Base-by-base conservation (phyloP, 2,797 vertebrate genomes). In the Bradypus variegatus region DNA sequence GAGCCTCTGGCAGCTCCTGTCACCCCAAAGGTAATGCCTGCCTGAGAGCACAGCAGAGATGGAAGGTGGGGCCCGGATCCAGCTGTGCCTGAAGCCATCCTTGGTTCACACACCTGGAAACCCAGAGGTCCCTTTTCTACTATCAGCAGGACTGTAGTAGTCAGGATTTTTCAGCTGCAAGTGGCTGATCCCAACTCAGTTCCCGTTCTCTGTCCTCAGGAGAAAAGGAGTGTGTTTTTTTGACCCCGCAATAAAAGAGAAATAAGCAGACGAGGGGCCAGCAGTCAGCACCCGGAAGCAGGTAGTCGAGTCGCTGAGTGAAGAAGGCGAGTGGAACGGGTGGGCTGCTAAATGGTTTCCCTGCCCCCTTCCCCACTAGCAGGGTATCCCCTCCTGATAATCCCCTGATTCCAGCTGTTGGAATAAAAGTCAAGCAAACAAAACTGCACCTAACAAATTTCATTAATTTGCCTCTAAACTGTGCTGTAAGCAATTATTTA, bases 381-480 rank as follows among this genome's bases (percentile, higher is more conserved):
- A 67, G 92, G 93, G 95, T 91, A 65, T 77, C 38, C 87, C 76
- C 83, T 83, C 88, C 86, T 33, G 86, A 79, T 88, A 93, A 9
- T 1, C 13, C 69, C 86, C 45, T 55, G 80, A 87, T 96, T 91
- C 88, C 81, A 69, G 81, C 36, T 73, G 33, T 86, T 89, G 76
- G 87, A 72, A 70, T 86, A 62, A 95, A 94, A 96, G 88, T 94
- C 75, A 8, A 81, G 88, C 86, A 95, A 89, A 88, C 48, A 76
- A 92, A 90, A 67, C 90, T 95, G 90, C 93, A 90, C 79, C 78
- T 69, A 82, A 93, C 33, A 88, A 69, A 84, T 78, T 50, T 58
- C 89, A 31, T 95, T 93, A 73, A 64, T 81, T 95, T 96, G 95
- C 88, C 95, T 96, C 95, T 95, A 93, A 96, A 96, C 87, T 95